Evolutionary conservation across 2,888 invertebrate genomes (phyloP).

Genomic region (Caenorhabditis sinica): DNA sequence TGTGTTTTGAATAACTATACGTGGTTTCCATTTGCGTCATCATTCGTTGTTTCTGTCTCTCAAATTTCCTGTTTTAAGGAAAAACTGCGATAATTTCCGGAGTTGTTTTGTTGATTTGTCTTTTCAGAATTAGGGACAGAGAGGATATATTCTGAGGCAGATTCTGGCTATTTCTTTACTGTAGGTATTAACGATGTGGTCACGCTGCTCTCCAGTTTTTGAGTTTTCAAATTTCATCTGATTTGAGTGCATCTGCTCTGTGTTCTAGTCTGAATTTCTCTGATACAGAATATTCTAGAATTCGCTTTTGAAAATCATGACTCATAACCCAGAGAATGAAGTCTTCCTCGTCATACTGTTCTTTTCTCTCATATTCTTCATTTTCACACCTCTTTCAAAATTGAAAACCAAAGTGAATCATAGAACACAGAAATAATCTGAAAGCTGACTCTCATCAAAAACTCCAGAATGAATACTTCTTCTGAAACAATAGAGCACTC

Average conservation of each 20-base stretch:
- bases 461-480: neutral
- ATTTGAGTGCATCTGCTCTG: no score
- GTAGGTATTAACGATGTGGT: no score
- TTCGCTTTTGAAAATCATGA: slow-evolving; percentile 1
- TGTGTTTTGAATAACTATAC: slow-evolving; percentile 43
- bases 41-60: slow-evolving; percentile 4
- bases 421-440: neutral
- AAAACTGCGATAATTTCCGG: neutral
- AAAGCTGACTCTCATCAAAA: neutral
- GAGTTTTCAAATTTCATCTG: no score
- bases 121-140: no score
- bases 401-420: slow-evolving; percentile 5
- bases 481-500: neutral
- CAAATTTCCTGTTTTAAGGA: neutral
- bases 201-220: no score
- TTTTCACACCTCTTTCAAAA: slow-evolving; percentile 1
- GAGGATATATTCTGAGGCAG: no score
- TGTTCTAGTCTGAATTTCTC: neutral
- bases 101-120: no score
- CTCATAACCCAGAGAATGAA: neutral
- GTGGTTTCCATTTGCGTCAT: slow-evolving; percentile 44
- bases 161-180: no score
- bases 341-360: slow-evolving; percentile 1
- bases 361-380: neutral
- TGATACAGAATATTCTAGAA: neutral